Percentiles rank a stretch among this genome's conserved stretches.
phyloP scores from a whole-genome alignment of 2,888 invertebrate species.

The Melanophora roralis region DNA sequence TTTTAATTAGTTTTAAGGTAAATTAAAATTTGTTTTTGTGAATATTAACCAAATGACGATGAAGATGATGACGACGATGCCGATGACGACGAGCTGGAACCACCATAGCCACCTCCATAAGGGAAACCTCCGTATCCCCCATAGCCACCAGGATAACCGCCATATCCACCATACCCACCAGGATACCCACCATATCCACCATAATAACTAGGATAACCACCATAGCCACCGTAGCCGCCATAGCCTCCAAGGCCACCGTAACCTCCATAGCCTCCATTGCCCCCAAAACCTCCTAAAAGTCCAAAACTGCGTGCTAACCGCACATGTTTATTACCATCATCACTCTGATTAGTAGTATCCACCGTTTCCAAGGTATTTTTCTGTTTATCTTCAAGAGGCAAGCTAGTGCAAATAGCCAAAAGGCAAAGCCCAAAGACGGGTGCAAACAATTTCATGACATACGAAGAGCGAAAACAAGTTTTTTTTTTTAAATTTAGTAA shows the following conservation, averaged over 20 bases:
- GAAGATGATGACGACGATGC: neutral
- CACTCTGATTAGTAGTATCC: slow-evolving; percentile 52
- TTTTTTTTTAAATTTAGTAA: no score
- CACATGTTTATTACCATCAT: slow-evolving; percentile 31
- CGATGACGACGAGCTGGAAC: neutral
- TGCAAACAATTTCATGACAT: slow-evolving; percentile 63
- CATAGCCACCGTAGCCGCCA: neutral
- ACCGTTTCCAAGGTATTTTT: slow-evolving; percentile 54
- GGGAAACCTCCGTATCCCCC: slow-evolving; percentile 26
- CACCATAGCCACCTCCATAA: neutral
- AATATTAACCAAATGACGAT: neutral
- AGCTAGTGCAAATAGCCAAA: slow-evolving; percentile 54
- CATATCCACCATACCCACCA: neutral
- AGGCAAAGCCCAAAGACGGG: slow-evolving; percentile 50
- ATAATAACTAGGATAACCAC: neutral
- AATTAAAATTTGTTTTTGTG: no score
- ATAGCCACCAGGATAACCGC: neutral
- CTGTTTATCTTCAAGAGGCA: slow-evolving; percentile 50
- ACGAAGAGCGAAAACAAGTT: neutral
- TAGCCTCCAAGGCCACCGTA: slow-evolving; percentile 1
- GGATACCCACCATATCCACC: slow-evolving; percentile 9
- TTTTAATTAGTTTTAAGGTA: no score
- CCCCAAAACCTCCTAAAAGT: slow-evolving; percentile 37
- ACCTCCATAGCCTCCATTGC: slow-evolving; percentile 6
- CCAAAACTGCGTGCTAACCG: slow-evolving; percentile 64